Evolutionary conservation across 2,888 invertebrate genomes (phyloP).

Genomic region (Dioctria linearis): DNA sequence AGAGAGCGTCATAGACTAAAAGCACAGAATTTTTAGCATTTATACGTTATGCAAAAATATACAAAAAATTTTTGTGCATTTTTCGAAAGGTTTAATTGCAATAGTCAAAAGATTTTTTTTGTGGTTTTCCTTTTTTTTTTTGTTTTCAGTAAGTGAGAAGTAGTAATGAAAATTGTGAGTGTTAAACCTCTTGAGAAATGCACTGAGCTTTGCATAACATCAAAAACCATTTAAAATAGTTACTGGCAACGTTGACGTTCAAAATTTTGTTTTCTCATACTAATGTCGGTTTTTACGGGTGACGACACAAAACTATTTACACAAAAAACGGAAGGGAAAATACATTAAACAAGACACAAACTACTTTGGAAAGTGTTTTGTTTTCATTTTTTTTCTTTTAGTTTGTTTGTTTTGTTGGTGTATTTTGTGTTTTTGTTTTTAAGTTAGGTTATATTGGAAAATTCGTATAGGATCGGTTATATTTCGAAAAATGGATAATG

Average conservation of each 20-base stretch:
- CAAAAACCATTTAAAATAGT: slow-evolving; percentile 25
- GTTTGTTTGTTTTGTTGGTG: slow-evolving; percentile 25
- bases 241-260: slow-evolving; percentile 31
- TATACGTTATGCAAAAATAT: slow-evolving; percentile 52
- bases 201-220: slow-evolving; percentile 48
- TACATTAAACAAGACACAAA: slow-evolving; percentile 46
- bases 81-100: slow-evolving; percentile 9
- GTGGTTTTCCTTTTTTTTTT: no score
- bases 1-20: slow-evolving; percentile 57
- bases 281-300: slow-evolving; percentile 54
- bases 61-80: slow-evolving; percentile 1
- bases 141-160: no score
- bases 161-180: not conserved
- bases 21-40: slow-evolving; percentile 57
- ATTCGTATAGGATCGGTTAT: not conserved
- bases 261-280: slow-evolving; percentile 36
- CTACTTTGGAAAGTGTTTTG: slow-evolving; percentile 31
- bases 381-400: not conserved
- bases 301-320: slow-evolving; percentile 42
- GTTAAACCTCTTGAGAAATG: slow-evolving; percentile 42
- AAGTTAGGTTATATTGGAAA: not conserved
- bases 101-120: not conserved
- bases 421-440: slow-evolving; percentile 35
- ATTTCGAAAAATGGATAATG: not conserved
- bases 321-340: slow-evolving; percentile 30